Evolutionary conservation across 2,888 invertebrate species (phyloP).

Genomic region (Drosophila conformis): DNA sequence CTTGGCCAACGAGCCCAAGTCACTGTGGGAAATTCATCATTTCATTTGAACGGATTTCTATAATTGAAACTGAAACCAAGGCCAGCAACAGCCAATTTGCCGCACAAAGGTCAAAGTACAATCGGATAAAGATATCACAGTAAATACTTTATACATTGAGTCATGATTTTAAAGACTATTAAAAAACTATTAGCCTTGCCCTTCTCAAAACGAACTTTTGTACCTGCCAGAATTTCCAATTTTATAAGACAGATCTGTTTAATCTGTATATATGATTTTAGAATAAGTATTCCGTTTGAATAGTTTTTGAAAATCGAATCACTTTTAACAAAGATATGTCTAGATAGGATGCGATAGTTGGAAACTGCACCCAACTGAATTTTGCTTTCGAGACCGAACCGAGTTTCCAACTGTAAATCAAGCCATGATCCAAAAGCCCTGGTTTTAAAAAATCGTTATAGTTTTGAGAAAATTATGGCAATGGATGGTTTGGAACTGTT

Average conservation of each 20-base stretch:
- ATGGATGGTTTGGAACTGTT: not conserved
- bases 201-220: slow-evolving; percentile 6
- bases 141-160: not conserved
- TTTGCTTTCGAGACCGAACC: not conserved
- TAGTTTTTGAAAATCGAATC: not conserved
- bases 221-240: not conserved
- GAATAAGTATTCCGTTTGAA: not conserved
- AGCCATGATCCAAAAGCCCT: not conserved
- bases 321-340: not conserved
- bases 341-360: not conserved
- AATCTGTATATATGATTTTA: not conserved
- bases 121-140: not conserved
- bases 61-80: slow-evolving; percentile 34
- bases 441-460: not conserved
- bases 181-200: not conserved
- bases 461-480: too few species aligned
- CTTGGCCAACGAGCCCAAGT: slow-evolving; percentile 12
- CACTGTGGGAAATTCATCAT: slow-evolving; percentile 44
- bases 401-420: not conserved
- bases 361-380: not conserved
- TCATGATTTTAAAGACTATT: not conserved
- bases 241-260: not conserved
- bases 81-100: slow-evolving; percentile 9
- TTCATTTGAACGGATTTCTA: slow-evolving; percentile 31
- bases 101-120: slow-evolving; percentile 47